Base-by-base conservation (phyloP, 2,888 invertebrate species). In the Ormyrus rosae region DNA sequence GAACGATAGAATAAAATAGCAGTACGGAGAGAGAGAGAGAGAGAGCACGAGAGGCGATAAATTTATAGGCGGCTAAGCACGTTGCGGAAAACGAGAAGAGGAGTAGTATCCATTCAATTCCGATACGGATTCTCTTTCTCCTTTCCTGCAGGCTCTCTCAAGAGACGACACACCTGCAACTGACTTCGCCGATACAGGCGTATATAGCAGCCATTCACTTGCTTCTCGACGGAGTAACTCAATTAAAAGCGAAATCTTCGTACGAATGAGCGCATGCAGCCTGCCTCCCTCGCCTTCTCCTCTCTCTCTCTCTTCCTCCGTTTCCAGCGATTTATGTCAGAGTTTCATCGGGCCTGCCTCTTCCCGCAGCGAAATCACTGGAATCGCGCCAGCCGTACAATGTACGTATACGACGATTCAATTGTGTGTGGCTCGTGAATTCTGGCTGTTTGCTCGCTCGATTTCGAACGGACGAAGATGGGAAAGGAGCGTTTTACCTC, bases 51-150 rank as follows among this genome's bases (percentile, higher is more conserved):
- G 50, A 71, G 67, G 55, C 67, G 76, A 76, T 80, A 80, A 34
- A 80, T 76, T 80, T 80, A 80, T 73, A 73, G 81, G 76, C 58
- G 75, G 76, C 69, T 77, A 69, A 81, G 64, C 58, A 73, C 64
- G 72, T 69, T 69, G 81, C 64, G 72, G 81, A 77, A 73, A 80
- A 69, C 76, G 61, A 74, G 69, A 63, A 60, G 69, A 73, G 64
- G 69, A 74, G 64, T 48, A 80, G 65, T 68, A 68, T 71, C 78
- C n/a, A 73, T 68, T 56, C 63, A 34, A 77, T 53, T 48, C 13
- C 71, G 70, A 70, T 72, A 72, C 78, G 8, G 13, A 68, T 60
- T 50, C 78, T 53, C 68, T 53, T 48, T 61, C 65, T 72, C 72
- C 13, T 11, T 61, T 48, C 67, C 48, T 74, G 51, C 53, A 68